Evolutionary conservation across 2,888 invertebrate species (phyloP).

Genomic region (Mythimna pallens): DNA sequence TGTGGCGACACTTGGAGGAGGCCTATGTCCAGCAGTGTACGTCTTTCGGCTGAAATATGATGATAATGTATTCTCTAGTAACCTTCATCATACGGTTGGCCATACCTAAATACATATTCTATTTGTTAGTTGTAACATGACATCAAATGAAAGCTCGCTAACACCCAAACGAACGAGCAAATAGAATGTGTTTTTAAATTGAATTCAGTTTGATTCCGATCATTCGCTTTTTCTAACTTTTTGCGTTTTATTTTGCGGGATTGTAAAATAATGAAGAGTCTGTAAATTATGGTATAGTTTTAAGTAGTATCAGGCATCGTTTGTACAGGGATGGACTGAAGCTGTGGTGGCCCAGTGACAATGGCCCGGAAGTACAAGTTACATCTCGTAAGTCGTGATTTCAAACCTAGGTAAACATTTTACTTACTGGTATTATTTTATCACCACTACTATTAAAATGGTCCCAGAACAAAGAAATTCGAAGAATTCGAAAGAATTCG

Average conservation of each 20-base stretch:
- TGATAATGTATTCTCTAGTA: not conserved
- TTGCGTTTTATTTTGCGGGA: not conserved
- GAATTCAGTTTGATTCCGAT: conserved; percentile 38
- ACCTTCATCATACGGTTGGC: not conserved
- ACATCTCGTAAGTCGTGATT: too few species aligned
- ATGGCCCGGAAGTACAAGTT: too few species aligned
- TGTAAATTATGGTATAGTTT: not conserved
- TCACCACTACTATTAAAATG: too few species aligned
- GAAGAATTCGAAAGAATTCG: too few species aligned
- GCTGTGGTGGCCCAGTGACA: too few species aligned
- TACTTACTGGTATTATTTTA: too few species aligned
- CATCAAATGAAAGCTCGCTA: conserved; percentile 6
- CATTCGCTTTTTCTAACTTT: conserved; percentile 29
- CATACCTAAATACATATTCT: not conserved
- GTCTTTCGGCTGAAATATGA: not conserved
- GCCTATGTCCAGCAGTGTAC: too few species aligned
- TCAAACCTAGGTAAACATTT: too few species aligned
- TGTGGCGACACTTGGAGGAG: too few species aligned
- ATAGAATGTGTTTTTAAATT: conserved; percentile 48
- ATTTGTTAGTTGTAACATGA: conserved; percentile 6
- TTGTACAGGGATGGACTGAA: too few species aligned
- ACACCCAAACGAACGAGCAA: conserved; percentile 3
- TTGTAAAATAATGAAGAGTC: not conserved
- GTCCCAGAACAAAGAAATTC: too few species aligned
- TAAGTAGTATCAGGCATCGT: not conserved